Evolutionary conservation across 2,113 vertebrate species (phyloP).

Genomic region (Microtus montanus): DNA sequence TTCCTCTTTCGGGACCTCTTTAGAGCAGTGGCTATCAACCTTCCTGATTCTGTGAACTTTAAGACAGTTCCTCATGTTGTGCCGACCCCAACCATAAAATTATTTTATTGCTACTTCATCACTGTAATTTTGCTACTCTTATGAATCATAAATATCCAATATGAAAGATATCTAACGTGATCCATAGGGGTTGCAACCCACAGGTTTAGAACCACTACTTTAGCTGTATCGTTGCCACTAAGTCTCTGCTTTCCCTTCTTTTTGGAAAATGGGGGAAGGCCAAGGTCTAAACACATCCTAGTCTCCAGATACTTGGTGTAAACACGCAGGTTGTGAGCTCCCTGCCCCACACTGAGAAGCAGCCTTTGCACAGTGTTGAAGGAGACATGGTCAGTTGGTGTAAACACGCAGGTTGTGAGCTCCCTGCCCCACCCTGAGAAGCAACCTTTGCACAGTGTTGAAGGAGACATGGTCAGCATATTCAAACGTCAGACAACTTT

Average conservation of each 20-base stretch:
- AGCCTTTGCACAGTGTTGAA: not conserved
- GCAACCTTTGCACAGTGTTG: not conserved
- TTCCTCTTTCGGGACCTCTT: not conserved
- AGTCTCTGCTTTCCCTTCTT: not conserved
- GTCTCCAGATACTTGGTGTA: not conserved
- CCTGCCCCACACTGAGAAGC: not conserved
- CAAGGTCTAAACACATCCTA: not conserved
- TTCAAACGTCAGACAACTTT: not conserved
- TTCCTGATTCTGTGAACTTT: not conserved
- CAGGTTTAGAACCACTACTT: not conserved
- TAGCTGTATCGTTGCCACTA: not conserved
- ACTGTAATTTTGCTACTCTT: not conserved
- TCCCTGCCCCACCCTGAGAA: not conserved
- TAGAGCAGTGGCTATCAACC: not conserved
- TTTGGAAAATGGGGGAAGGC: not conserved
- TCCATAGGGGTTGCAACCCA: not conserved
- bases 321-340: not conserved
- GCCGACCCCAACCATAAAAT: not conserved
- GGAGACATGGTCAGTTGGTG: not conserved
- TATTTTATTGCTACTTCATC: not conserved
- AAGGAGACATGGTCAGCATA: not conserved
- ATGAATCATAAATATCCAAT: not conserved
- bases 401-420: not conserved
- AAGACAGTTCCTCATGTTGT: not conserved
- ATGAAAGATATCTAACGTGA: not conserved